Conservation (phyloP, 23 tunicate genomes). For the Aplidium turbinatum region DNA sequence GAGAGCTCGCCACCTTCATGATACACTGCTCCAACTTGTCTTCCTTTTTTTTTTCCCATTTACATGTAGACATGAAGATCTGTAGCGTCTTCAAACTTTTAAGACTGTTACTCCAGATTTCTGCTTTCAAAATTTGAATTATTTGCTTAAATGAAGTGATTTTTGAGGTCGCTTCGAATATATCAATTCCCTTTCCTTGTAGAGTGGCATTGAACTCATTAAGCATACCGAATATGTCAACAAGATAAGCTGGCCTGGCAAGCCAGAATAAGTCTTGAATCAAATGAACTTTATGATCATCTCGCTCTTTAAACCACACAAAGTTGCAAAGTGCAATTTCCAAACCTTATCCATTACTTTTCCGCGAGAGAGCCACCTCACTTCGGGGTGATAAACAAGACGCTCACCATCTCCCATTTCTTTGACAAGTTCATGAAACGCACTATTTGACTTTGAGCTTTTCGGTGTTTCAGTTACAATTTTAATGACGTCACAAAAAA, state of each 20-base stretch:
- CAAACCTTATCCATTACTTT: constrained; percentile 53
- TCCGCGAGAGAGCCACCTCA: constrained; percentile 66
- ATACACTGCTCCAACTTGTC: too few species aligned
- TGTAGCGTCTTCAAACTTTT: too few species aligned
- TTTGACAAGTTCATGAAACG: constrained; percentile 69
- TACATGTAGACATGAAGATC: too few species aligned
- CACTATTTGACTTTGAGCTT: constrained; percentile 51
- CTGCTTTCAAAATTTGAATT: constrained; percentile 23
- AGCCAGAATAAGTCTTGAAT: constrained; percentile 62
- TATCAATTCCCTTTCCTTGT: too few species aligned
- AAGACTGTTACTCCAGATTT: too few species aligned
- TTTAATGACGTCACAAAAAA: constrained; percentile 56
- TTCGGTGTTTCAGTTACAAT: constrained; percentile 47
- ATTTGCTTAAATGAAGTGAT: constrained; percentile 29
- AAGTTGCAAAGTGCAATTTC: constrained; percentile 53
- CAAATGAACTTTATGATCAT: constrained; percentile 45
- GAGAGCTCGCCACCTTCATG: too few species aligned
- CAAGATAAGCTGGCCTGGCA: constrained; percentile 70
- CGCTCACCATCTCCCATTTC: constrained; percentile 69
- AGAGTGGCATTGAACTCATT: too few species aligned
- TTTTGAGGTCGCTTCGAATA: too few species aligned
- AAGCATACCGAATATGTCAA: constrained; percentile 66
- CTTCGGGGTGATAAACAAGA: constrained; percentile 65
- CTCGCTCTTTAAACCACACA: constrained; percentile 33
- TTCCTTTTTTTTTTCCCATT: too few species aligned